phyloP scores from a whole-genome alignment of 2,113 vertebrate genomes.

The Apteryx owenii region DNA sequence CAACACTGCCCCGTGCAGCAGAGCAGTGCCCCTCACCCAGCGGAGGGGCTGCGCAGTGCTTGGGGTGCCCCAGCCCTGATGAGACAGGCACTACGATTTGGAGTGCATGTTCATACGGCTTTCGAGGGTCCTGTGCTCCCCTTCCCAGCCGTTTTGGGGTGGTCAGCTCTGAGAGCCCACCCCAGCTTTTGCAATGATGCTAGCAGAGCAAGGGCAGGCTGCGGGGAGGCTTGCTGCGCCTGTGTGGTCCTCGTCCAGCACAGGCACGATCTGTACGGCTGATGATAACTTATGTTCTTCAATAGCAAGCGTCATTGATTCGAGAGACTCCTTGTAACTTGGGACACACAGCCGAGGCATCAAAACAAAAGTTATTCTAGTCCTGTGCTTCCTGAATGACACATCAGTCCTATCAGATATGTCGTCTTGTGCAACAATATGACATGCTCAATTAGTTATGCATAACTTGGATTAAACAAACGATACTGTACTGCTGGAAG shows the following conservation, averaged over 20 bases:
- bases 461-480: background rate
- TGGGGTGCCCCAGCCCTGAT: background rate
- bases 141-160: background rate
- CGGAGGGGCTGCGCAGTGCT: background rate
- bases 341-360: too few relatives aligned
- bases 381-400: background rate
- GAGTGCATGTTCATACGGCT: background rate
- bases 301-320: background rate
- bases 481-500: background rate
- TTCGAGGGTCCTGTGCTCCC: background rate
- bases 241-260: too few relatives aligned
- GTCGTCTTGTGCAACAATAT: background rate
- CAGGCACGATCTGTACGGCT: background rate
- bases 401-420: background rate
- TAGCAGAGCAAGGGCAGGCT: background rate
- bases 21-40: too few relatives aligned
- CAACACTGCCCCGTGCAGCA: background rate
- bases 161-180: background rate
- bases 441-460: background rate
- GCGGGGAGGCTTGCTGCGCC: too few relatives aligned
- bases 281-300: background rate
- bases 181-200: background rate
- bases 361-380: background rate
- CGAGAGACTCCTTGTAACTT: background rate
- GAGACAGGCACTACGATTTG: rapidly evolving